Percentiles rank a stretch among this genome's conserved stretches.
These are phyloP conservation scores for Dicranocentrus wangi DNA, from an alignment of 2,888 invertebrate genomes.

Conservation along the genomic window DNA sequence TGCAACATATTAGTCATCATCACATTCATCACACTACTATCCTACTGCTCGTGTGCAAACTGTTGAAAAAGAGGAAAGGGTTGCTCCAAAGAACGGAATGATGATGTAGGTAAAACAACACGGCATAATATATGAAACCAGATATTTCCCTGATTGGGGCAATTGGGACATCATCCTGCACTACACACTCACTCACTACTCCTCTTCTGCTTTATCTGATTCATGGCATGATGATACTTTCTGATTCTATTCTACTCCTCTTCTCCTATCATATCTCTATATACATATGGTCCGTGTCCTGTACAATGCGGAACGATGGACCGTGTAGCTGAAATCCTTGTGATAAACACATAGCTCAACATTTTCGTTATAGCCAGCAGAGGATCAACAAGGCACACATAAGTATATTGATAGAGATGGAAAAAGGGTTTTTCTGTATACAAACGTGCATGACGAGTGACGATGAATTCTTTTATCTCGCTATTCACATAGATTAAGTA, in stretches of 20 bases:
- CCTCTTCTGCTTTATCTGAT: no score
- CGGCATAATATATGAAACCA: background rate
- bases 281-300: conserved; percentile 1
- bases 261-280: no score
- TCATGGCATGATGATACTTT: no score
- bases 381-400: background rate
- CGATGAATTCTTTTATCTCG: background rate
- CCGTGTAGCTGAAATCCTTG: background rate
- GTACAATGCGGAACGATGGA: background rate
- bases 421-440: conserved; percentile 12
- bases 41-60: background rate
- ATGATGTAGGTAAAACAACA: no score
- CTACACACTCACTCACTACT: no score
- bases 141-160: background rate
- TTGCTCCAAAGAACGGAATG: no score
- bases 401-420: background rate
- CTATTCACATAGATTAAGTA: no score
- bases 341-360: background rate
- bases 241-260: no score
- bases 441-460: background rate
- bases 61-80: background rate
- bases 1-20: background rate
- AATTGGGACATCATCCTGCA: background rate
- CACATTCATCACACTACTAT: background rate
- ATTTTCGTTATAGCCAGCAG: background rate